These are phyloP conservation scores for Meteorus colon DNA, from an alignment of 2,888 invertebrate genomes.

Conservation along the genomic window DNA sequence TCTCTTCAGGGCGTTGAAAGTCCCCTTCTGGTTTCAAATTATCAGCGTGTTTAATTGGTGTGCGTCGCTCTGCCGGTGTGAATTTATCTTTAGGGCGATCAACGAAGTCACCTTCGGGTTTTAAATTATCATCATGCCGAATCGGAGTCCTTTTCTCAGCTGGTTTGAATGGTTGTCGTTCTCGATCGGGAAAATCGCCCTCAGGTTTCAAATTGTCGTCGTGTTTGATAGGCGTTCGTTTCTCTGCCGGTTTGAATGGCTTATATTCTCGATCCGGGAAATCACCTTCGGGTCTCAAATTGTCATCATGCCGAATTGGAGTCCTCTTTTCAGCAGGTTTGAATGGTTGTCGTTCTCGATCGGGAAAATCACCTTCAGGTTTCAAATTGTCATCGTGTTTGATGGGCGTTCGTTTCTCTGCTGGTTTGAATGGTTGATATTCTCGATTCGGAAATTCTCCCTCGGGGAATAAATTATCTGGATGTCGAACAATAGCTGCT, in stretches of 20 bases:
- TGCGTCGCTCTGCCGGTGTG: conserved; percentile 74
- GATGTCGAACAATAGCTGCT: conserved; percentile 75
- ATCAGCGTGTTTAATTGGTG: conserved; percentile 75
- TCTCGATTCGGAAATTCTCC: conserved; percentile 70
- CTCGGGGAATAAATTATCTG: conserved; percentile 74
- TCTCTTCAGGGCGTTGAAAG: conserved; percentile 60
- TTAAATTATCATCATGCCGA: conserved; percentile 75
- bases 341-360: conserved; percentile 70
- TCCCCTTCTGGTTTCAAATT: conserved; percentile 75
- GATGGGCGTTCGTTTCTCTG: conserved; percentile 70
- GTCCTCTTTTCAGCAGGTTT: conserved; percentile 68
- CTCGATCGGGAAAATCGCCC: conserved; percentile 65
- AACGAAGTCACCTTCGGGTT: conserved; percentile 71
- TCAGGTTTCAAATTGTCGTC: conserved; percentile 75
- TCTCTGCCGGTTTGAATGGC: conserved; percentile 54
- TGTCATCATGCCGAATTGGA: conserved; percentile 69
- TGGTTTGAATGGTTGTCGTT: conserved; percentile 60
- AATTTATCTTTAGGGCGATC: conserved; percentile 58
- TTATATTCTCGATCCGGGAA: neutral
- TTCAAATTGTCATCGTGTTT: conserved; percentile 69
- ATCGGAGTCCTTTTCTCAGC: conserved; percentile 76
- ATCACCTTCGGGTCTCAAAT: conserved; percentile 47
- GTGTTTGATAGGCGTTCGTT: neutral
- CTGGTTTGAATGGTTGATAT: conserved; percentile 67
- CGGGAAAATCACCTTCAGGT: conserved; percentile 75